Conservation (phyloP, 2,888 invertebrate genomes). For the Nephrotoma flavescens region DNA sequence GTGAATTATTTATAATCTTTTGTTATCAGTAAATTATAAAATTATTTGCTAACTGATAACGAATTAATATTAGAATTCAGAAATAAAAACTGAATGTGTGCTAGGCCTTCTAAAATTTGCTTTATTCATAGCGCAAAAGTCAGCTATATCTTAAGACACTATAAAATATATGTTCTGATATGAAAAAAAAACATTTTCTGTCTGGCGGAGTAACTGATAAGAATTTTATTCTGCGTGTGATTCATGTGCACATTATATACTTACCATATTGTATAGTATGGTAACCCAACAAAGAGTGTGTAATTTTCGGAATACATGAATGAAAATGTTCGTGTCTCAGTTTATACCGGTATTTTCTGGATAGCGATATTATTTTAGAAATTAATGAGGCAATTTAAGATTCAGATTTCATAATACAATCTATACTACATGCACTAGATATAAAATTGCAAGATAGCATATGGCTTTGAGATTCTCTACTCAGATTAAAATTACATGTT, state of each 20-base stretch:
- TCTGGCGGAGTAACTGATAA: not conserved
- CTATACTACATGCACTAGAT: not conserved
- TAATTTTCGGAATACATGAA: not conserved
- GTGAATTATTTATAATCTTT: not conserved
- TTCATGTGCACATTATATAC: not conserved
- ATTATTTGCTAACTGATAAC: not conserved
- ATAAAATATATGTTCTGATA: not conserved
- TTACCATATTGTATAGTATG: not conserved
- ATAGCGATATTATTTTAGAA: not conserved
- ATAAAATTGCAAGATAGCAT: too few species aligned
- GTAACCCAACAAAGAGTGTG: not conserved
- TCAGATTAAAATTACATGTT: too few species aligned
- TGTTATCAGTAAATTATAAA: not conserved
- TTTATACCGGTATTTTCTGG: not conserved
- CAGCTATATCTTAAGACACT: not conserved
- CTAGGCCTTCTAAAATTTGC: not conserved
- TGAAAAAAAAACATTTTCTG: not conserved
- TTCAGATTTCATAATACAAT: not conserved
- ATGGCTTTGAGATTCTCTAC: too few species aligned
- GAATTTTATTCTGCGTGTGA: not conserved
- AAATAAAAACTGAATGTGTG: not conserved
- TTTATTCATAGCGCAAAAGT: not conserved
- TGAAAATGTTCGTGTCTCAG: not conserved
- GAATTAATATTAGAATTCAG: not conserved
- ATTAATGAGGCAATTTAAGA: not conserved